A percentile compares a stretch with the other conserved stretches of the same genome.
Evolutionary conservation across 2,113 vertebrate species (phyloP).

Genomic region (Campylorhamphus procurvoides): DNA sequence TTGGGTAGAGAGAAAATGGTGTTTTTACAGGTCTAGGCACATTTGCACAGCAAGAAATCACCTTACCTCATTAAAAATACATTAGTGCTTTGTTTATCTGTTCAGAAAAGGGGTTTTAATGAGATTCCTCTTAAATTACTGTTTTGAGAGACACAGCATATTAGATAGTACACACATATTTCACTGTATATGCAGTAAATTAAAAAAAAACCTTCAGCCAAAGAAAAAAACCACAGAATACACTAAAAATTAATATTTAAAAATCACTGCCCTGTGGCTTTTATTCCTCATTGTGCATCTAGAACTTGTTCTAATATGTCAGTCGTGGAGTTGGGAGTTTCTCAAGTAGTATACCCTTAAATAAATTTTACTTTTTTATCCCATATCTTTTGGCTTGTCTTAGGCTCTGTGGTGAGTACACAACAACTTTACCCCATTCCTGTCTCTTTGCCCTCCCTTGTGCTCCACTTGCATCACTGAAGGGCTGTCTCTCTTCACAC

Average conservation of each 20-base stretch:
- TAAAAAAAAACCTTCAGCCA: neutral
- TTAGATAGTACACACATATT: neutral
- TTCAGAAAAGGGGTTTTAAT: slow-evolving; percentile 31
- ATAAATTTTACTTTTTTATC: neutral
- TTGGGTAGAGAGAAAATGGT: neutral
- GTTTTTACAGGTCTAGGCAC: slow-evolving; percentile 35
- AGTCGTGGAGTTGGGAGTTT: neutral
- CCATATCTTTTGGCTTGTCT: neutral
- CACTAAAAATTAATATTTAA: neutral
- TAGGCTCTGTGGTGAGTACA: neutral
- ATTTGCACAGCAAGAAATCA: slow-evolving; percentile 55
- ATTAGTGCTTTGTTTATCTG: slow-evolving; percentile 29
- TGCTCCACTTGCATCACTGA: neutral
- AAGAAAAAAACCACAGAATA: neutral
- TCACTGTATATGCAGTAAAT: neutral
- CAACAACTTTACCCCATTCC: neutral
- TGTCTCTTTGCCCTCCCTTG: neutral
- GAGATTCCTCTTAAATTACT: slow-evolving; percentile 42
- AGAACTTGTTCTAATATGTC: neutral
- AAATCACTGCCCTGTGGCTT: neutral
- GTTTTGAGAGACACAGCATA: slow-evolving; percentile 3
- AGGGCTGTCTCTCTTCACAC: neutral
- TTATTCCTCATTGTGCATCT: neutral
- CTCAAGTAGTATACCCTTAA: neutral
- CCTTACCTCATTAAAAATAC: slow-evolving; percentile 57